Evolutionary conservation across 2,888 invertebrate species (phyloP), one percentile per base, ranked within the genome.

Genomic region (Hipparchia semele): DNA sequence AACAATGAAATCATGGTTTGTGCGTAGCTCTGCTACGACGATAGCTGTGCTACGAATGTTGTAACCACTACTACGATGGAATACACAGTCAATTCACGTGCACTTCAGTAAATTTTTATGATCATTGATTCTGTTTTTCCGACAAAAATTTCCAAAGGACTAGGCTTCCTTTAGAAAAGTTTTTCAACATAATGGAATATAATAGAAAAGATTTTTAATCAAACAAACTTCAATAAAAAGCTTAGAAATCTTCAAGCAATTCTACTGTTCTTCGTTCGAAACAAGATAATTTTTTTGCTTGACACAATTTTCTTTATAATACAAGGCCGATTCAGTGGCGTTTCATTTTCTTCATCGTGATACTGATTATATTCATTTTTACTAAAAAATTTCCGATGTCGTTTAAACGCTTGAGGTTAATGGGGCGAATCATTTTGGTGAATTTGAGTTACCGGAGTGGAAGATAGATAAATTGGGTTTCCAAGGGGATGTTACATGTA

Each of bases 381-480:
- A 67, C 64, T 56, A 71, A 82, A 82, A 83, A 82, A 82, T 80
- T 81, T 80, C 77, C 76, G 23, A 74, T 76, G 70, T 78, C 80
- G 79, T 82, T 84, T 80, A 83, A 86, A 84, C 86, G 84, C 85
- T 84, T 86, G 83, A 84, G 86, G 83, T 88, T 87, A 91, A 91
- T 91, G 91, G 90, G 77, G 80, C 85, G 88, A 79, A 87, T 91
- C 90, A 91, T 90, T 90, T 75, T 87, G 82, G 80, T 85, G 84
- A 85, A 87, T 84, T 87, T 83, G 84, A 88, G 83, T 83, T 88
- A 88, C 87, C 87, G 85, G 84, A 87, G 86, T 88, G 90, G 90
- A 91, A 91, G 81, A 77, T 81, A 86, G 91, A 90, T 90, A 90
- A 90, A 88, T 90, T 90, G 86, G 83, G 73, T 81, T 76, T 78